Evolutionary conservation across 2,113 vertebrate species (phyloP).

Genomic region (Chunga burmeisteri): DNA sequence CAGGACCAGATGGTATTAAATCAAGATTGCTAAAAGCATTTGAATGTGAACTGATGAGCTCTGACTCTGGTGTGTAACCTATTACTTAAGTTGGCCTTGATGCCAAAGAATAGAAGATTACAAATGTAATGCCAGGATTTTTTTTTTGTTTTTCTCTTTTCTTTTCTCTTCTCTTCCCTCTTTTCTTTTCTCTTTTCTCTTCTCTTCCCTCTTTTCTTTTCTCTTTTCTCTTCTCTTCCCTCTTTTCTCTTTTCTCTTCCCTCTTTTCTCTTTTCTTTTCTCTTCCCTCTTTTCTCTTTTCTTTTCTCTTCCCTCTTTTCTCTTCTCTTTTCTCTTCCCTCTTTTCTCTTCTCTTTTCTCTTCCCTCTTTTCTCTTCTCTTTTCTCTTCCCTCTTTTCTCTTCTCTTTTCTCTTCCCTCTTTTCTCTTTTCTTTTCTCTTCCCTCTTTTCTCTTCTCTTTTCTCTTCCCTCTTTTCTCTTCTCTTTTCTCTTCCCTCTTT

Average conservation of each 20-base stretch:
- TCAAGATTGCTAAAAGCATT: conserved; percentile 57
- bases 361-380: too few relatives aligned
- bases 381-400: too few relatives aligned
- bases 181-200: too few relatives aligned
- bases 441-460: background rate
- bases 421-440: too few relatives aligned
- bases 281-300: too few relatives aligned
- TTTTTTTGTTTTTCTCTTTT: background rate
- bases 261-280: too few relatives aligned
- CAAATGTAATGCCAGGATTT: background rate
- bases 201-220: too few relatives aligned
- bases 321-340: background rate
- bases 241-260: background rate
- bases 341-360: too few relatives aligned
- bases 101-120: conserved; percentile 26
- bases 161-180: background rate
- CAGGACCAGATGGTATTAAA: conserved; percentile 53
- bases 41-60: conserved; percentile 52
- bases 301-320: background rate
- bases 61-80: conserved; percentile 57
- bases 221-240: too few relatives aligned
- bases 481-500: too few relatives aligned
- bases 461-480: too few relatives aligned
- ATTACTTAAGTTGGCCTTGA: conserved; percentile 33
- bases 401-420: background rate